phyloP scores from a whole-genome alignment of 2,113 vertebrate genomes.

The Callipepla californica region DNA sequence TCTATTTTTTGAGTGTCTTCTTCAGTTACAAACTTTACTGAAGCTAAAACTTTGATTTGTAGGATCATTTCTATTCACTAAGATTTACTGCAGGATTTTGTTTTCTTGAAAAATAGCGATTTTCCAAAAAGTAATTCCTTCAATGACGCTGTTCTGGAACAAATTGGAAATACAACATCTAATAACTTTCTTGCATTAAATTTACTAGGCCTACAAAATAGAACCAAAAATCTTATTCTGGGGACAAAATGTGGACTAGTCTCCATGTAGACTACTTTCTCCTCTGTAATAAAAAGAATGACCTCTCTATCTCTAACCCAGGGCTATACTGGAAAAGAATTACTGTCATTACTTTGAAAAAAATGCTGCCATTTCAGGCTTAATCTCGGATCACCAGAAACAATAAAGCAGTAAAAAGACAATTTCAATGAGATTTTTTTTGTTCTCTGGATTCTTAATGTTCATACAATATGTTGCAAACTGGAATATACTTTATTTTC shows the following conservation, averaged over 20 bases:
- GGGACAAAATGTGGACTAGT: neutral
- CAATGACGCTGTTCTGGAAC: neutral
- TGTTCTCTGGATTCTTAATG: neutral
- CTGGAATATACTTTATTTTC: neutral
- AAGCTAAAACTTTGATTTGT: conserved; percentile 47
- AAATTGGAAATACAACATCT: neutral
- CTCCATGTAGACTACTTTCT: neutral
- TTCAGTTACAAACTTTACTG: conserved; percentile 35
- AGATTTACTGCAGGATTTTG: neutral
- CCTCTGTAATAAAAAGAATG: neutral
- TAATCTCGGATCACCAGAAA: neutral
- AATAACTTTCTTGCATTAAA: neutral
- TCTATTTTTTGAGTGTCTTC: conserved; percentile 43
- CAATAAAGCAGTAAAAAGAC: neutral
- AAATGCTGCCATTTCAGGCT: neutral
- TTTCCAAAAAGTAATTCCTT: neutral
- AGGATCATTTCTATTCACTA: neutral
- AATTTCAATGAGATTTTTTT: neutral
- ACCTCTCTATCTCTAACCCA: neutral
- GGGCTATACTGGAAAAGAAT: neutral
- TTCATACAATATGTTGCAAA: neutral
- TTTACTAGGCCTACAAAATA: neutral
- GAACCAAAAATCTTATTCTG: neutral
- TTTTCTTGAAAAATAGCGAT: neutral
- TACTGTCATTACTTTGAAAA: neutral